Conservation (phyloP, 2,888 invertebrate species). For the Pherbina coryleti region DNA sequence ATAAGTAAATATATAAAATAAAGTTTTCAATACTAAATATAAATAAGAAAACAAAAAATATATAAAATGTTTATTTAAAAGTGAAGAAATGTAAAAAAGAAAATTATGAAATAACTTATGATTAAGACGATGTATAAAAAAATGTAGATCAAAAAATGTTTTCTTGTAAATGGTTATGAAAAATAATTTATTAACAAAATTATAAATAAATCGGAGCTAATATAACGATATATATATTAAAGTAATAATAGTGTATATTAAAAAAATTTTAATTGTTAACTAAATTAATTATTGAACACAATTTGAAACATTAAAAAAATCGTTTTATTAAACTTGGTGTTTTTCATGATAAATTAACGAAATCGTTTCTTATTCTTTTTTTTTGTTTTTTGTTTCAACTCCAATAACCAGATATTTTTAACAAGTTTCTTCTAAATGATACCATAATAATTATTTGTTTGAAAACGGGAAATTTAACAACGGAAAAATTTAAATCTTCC, state of each 20-base stretch:
- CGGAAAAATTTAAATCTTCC: too few species aligned
- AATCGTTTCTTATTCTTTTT: neutral
- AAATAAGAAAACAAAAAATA: conserved; percentile 7
- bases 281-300: conserved; percentile 46
- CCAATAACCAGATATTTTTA: neutral
- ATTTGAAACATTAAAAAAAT: conserved; percentile 34
- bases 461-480: too few species aligned
- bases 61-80: conserved; percentile 13
- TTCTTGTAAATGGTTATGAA: conserved; percentile 19
- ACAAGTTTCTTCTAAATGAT: too few species aligned
- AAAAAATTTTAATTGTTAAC: conserved; percentile 19
- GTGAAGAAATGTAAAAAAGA: conserved; percentile 5
- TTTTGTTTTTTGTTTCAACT: neutral
- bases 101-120: conserved; percentile 29
- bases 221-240: conserved; percentile 32
- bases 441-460: too few species aligned
- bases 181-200: conserved; percentile 24
- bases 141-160: conserved; percentile 34
- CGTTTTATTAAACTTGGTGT: neutral
- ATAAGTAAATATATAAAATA: conserved; percentile 44
- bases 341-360: neutral
- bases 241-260: conserved; percentile 38
- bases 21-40: conserved; percentile 23
- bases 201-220: conserved; percentile 30
- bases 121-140: conserved; percentile 38